Evolutionary conservation across 2,888 invertebrate genomes (phyloP), one percentile per base, ranked within the genome.

Genomic region (Mesoligia furuncula): DNA sequence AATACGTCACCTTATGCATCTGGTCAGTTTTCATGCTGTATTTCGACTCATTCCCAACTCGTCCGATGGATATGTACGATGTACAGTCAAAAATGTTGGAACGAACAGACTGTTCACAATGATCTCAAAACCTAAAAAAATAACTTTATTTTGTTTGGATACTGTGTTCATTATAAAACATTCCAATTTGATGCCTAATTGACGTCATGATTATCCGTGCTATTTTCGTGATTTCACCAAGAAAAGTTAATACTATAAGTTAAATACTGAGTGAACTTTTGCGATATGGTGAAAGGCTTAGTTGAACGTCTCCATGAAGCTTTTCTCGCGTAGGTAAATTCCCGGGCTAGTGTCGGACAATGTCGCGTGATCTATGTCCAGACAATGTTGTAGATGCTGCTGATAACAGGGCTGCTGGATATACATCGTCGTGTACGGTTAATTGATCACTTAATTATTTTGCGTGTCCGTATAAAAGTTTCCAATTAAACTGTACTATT

Each of bases 401-500:
- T 89, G 95, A 94, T 95, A 95, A 92, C 84, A 84, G 88, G 82
- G 88, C 93, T 92, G 91, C 91, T 92, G 91, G 92, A 92, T 93
- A 93, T 90, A 92, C 92, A 91, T 92, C 93, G 92, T 88, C 92
- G 91, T 94, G 94, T 95, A 93, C 91, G 87, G 94, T 95, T 95
- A 96, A 96, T 96, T 95, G 95, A 96, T 94, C 95, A 94, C 95
- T 95, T 95, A 95, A 96, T 96, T 95, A 96, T 95, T 95, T 96
- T 93, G 95, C 95, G 93, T 95, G 95, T 95, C 92, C 91, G 87
- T 92, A 93, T 93, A 93, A 94, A 94, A 95, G 92, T 93, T 93
- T 93, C 94, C 94, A 96, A 95, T 96, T 95, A 95, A 96, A 95
- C 91, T 90, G 86, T 92, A 93, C 94, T 95, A 95, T 95, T 95